Percentiles rank a stretch among this genome's conserved stretches.
Conservation (phyloP, 1,140 invertebrate species). For the Bombyx mandarina region DNA sequence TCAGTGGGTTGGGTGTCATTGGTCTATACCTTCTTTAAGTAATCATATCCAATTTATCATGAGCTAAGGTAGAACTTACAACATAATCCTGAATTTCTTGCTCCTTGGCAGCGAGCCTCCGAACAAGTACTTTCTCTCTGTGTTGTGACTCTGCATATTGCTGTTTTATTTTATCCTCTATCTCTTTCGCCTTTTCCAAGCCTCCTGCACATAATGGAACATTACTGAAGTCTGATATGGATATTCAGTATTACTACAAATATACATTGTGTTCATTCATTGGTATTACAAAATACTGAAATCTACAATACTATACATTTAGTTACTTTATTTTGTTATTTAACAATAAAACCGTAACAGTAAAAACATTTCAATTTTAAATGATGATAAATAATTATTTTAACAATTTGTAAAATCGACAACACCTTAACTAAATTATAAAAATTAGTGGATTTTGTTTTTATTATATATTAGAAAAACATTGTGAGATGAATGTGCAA, state of each 20-base stretch:
- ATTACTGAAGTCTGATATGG: no score
- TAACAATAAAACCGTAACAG: not conserved
- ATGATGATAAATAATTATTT: constrained; percentile 8
- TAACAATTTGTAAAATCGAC: constrained; percentile 44
- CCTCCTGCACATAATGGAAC: constrained; percentile 74
- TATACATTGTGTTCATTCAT: no score
- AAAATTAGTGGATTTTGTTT: not conserved
- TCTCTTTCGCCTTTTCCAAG: constrained; percentile 80
- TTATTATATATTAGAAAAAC: no score
- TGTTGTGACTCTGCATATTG: constrained; percentile 88
- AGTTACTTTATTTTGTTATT: not conserved
- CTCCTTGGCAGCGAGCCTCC: constrained; percentile 93
- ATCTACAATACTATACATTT: no score
- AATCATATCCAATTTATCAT: no score
- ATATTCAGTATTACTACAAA: no score
- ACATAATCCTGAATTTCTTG: constrained; percentile 97
- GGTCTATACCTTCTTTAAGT: no score
- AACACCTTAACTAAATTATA: constrained; percentile 59
- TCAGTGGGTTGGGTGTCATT: no score
- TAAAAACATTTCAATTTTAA: constrained; percentile 2
- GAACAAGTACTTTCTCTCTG: constrained; percentile 91
- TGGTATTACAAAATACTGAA: no score
- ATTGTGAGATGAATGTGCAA: no score
- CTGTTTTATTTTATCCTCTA: constrained; percentile 85
- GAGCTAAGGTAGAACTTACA: constrained; percentile 73